Evolutionary conservation across 2,888 invertebrate genomes (phyloP).

Genomic region (Scotopteryx bipunctaria): DNA sequence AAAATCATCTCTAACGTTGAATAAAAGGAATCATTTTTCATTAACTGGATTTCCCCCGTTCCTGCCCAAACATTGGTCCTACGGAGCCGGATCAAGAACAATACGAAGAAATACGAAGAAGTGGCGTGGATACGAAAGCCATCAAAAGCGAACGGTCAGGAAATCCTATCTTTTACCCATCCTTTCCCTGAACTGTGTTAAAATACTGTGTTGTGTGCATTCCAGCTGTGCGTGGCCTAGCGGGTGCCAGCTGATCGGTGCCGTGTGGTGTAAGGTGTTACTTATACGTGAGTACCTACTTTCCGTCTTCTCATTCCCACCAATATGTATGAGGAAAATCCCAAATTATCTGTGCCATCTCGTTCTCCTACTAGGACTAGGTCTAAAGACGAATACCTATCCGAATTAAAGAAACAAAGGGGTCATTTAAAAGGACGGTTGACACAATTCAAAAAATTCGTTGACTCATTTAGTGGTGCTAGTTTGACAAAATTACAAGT

Average conservation of each 20-base stretch:
- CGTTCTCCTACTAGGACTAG: background rate
- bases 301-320: background rate
- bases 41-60: no score
- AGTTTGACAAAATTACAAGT: conserved; percentile 1
- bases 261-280: background rate
- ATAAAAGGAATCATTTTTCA: no score
- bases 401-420: conserved; percentile 3
- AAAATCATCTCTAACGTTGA: no score
- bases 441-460: conserved; percentile 11
- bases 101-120: no score
- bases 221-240: conserved; percentile 4
- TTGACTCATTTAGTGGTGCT: background rate
- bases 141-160: conserved; percentile 5
- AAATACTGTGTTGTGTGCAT: conserved; percentile 2
- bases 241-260: background rate
- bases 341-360: background rate
- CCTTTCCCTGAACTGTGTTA: background rate
- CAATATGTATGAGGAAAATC: conserved; percentile 1
- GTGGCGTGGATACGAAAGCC: background rate
- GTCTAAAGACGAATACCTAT: background rate
- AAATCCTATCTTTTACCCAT: conserved; percentile 3
- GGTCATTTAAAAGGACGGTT: conserved; percentile 6
- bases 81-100: background rate
- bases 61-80: no score
- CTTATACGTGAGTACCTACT: background rate